Evolutionary conservation across 2,888 invertebrate species (phyloP), one percentile per base, ranked within the genome.

Genomic region (Himalopsyche anomala): DNA sequence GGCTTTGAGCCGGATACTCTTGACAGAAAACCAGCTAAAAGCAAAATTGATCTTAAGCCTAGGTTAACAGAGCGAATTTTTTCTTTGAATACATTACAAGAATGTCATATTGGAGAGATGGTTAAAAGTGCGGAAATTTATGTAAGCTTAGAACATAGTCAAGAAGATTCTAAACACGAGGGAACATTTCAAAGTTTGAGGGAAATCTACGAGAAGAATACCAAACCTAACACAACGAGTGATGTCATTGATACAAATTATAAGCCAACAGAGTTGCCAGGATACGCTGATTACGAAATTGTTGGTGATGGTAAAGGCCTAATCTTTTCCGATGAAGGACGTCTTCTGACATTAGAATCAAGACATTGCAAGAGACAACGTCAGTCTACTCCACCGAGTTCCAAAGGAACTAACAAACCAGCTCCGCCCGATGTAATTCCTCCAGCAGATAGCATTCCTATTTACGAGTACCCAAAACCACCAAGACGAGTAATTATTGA

Each of bases 1-100:
- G 95, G 95, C 84, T 97, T 97, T 89, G 97, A 97, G 91, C 97
- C 97, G 0, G 97, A 97, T 89, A 97, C 97, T 0, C 92, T 97
- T 85, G 97, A 97, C 90, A 93, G 97, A 42, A 97, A 97, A 90
- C 95, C 96, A 79, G 94, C 93, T 90, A 94, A 94, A 89, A 90
- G 93, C 79, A 94, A 93, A 88, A 90, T 91, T 36, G 74, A 74
- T 6, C 38, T 74, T 15, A 38, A 38, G 5, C 74, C 74, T n/a
- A 36, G 74, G 12, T 38, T 74, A 15, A 74, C 38, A 3, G 74
- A 74, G 12, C 19, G 74, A 36, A 74, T 9, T 28, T 74, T 74
- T 36, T 74, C 74, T 12, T 74, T 74, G 36, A 74, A 74, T 38
- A 74, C 74, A 36, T 74, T 74, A 15, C 74, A 74, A 74, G 74